Evolutionary conservation across 2,888 invertebrate genomes (phyloP).

Genomic region (Strigamia maritima): DNA sequence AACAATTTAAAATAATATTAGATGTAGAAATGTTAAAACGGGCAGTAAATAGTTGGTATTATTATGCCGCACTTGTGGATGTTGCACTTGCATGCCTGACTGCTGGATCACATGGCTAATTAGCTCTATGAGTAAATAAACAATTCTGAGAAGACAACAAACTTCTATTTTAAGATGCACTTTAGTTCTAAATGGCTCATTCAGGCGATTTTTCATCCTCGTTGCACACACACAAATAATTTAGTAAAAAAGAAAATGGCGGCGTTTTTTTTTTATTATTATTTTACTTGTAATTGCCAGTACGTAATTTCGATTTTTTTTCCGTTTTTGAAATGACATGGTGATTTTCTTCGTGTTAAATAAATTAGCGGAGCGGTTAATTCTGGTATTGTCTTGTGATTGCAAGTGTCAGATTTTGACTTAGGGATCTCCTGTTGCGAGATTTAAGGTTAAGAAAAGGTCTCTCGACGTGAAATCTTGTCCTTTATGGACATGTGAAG

Average conservation of each 20-base stretch:
- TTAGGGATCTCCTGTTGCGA: slow-evolving; percentile 8
- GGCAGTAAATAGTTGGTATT: background rate
- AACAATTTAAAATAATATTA: no score
- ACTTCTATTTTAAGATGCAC: slow-evolving; percentile 9
- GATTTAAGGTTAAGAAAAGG: slow-evolving; percentile 19
- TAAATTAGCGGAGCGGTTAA: background rate
- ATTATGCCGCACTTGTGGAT: background rate
- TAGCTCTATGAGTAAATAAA: slow-evolving; percentile 4
- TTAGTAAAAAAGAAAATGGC: background rate
- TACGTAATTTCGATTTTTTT: background rate
- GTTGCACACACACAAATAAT: slow-evolving; percentile 9
- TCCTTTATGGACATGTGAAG: background rate
- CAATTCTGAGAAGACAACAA: slow-evolving; percentile 6
- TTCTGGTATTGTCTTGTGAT: background rate
- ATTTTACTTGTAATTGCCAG: no score
- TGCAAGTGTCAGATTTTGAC: slow-evolving; percentile 4
- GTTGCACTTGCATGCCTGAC: background rate
- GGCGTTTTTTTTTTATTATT: background rate
- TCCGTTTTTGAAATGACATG: background rate
- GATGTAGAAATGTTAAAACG: no score
- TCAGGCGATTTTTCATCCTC: slow-evolving; percentile 9
- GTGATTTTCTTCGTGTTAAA: slow-evolving; percentile 6
- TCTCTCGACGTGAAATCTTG: slow-evolving; percentile 19
- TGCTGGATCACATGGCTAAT: slow-evolving; percentile 2
- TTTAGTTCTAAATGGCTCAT: slow-evolving; percentile 2